Conservation (phyloP, 92 coral and sea anemone species). For the Nematostella vectensis region DNA sequence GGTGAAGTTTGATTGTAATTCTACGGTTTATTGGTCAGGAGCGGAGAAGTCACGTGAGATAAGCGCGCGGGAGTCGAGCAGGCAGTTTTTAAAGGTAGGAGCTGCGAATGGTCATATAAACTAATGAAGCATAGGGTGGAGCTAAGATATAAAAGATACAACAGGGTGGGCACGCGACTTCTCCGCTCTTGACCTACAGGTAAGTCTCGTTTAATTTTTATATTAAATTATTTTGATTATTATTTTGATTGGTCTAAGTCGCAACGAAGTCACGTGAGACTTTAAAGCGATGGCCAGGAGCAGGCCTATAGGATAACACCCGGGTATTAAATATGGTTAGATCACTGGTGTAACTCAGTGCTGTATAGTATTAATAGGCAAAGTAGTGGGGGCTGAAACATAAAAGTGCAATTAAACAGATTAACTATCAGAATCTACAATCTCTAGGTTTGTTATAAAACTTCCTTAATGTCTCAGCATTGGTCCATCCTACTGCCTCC, state of each 20-base stretch:
- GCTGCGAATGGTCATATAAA: no score
- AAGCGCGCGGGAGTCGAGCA: no score
- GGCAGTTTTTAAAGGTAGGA: no score
- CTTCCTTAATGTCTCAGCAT: conserved; percentile 23
- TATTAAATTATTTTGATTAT: no score
- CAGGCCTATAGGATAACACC: neutral
- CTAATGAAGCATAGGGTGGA: no score
- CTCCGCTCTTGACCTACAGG: conserved; percentile 21
- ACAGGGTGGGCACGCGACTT: conserved; percentile 27
- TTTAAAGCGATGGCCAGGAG: neutral
- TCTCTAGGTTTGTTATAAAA: conserved; percentile 31
- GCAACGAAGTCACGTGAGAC: conserved; percentile 21
- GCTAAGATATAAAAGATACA: no score
- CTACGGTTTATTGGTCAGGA: no score
- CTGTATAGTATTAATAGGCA: conserved; percentile 2
- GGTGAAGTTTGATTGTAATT: no score
- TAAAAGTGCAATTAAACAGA: no score
- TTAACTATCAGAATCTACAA: conserved; percentile 1
- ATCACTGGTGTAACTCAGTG: no score
- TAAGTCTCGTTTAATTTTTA: conserved; percentile 11
- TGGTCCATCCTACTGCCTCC: conserved; percentile 28
- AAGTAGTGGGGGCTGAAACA: no score
- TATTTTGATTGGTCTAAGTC: neutral
- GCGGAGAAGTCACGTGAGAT: no score
- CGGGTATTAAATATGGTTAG: neutral